These are phyloP conservation scores for Pterocles burchelli DNA, from an alignment of 2,113 vertebrate species.

Conservation along the genomic window DNA sequence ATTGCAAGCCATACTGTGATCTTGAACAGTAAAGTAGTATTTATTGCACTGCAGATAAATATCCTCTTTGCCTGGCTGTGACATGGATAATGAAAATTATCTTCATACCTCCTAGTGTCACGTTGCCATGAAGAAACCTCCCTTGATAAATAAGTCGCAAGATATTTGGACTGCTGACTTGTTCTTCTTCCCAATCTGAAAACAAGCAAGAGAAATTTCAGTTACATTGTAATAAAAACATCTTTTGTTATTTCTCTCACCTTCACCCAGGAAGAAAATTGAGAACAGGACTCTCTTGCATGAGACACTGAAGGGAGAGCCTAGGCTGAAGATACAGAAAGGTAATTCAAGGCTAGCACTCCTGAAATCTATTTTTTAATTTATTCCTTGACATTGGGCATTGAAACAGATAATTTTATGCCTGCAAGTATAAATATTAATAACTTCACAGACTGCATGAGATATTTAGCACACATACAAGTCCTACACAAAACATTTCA, in stretches of 20 bases:
- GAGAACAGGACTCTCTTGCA: neutral
- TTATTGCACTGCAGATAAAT: neutral
- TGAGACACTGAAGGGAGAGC: neutral
- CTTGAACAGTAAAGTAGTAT: neutral
- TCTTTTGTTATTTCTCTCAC: neutral
- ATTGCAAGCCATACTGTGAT: neutral
- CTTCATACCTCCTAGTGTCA: constrained; percentile 94
- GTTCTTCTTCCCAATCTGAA: constrained; percentile 97
- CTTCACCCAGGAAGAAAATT: neutral
- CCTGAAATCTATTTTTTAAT: neutral
- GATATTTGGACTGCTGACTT: constrained; percentile 97
- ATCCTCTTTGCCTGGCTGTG: neutral
- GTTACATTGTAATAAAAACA: neutral
- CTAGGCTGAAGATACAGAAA: neutral
- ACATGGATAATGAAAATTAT: neutral
- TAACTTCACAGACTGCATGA: neutral
- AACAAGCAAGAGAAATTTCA: constrained; percentile 17
- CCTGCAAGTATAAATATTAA: neutral
- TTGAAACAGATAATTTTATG: neutral
- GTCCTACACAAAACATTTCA: neutral
- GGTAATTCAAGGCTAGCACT: neutral
- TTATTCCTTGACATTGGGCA: neutral
- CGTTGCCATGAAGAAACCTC: constrained; percentile 97
- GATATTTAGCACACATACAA: neutral
- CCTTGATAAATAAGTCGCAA: constrained; percentile 98